Evolutionary conservation across 2,797 vertebrate species (phyloP).

Genomic region (Cephalopachus bancanus): DNA sequence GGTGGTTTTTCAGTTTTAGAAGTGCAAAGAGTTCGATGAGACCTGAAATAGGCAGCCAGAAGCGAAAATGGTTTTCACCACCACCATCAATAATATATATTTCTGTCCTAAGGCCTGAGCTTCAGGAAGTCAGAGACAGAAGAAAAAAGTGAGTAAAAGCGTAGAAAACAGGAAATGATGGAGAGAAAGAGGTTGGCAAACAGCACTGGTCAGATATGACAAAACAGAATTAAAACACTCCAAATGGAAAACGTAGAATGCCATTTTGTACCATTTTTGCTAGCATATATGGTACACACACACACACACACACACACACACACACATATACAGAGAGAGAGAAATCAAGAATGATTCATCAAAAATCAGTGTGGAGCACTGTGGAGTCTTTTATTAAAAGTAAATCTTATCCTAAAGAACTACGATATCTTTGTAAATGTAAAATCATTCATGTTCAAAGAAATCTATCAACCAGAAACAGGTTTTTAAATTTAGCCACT

Average conservation of each 20-base stretch:
- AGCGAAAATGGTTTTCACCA: neutral
- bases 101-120: neutral
- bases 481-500: neutral
- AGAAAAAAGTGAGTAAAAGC: neutral
- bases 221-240: neutral
- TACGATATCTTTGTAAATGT: neutral
- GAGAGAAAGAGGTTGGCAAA: neutral
- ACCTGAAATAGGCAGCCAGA: neutral
- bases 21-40: neutral
- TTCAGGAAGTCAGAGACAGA: neutral
- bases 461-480: slow-evolving; percentile 41
- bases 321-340: neutral
- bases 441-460: neutral
- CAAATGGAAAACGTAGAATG: neutral
- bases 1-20: neutral
- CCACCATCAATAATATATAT: neutral
- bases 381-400: slow-evolving; percentile 15
- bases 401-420: slow-evolving; percentile 13
- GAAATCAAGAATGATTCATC: neutral
- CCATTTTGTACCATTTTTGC: neutral
- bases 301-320: neutral
- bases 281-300: neutral
- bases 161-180: neutral
- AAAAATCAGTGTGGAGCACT: neutral
- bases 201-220: neutral